These are phyloP conservation scores for Rhopalosiphum maidis DNA, from an alignment of 1,140 invertebrate genomes.

Conservation along the genomic window DNA sequence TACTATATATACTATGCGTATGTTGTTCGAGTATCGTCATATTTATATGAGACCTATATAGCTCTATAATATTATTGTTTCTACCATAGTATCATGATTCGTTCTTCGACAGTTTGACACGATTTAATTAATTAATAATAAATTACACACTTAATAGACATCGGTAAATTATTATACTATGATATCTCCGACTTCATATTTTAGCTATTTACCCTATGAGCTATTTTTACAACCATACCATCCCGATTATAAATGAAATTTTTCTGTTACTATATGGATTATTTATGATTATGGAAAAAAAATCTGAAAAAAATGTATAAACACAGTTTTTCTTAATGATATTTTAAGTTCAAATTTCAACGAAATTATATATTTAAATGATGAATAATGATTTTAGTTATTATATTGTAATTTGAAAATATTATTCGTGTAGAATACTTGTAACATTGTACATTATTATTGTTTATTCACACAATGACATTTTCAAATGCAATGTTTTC, in stretches of 20 bases:
- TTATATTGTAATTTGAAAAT: too few relatives aligned
- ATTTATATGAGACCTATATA: background rate
- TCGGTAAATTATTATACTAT: background rate
- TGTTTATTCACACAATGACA: too few relatives aligned
- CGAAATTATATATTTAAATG: too few relatives aligned
- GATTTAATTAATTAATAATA: background rate
- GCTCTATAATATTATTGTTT: background rate
- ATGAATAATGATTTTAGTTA: too few relatives aligned
- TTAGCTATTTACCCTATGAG: background rate
- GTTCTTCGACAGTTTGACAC: background rate
- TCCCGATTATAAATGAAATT: background rate
- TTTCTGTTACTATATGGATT: too few relatives aligned
- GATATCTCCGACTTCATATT: background rate
- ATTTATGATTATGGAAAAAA: background rate
- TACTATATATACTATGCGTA: background rate
- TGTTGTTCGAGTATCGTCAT: background rate
- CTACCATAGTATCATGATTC: background rate
- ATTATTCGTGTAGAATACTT: too few relatives aligned
- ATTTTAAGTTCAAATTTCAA: too few relatives aligned
- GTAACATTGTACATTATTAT: too few relatives aligned
- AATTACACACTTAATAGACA: background rate
- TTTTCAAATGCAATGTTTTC: too few relatives aligned
- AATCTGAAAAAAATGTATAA: too few relatives aligned
- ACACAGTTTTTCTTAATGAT: too few relatives aligned
- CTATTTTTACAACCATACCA: background rate